Evolutionary conservation across 2,888 invertebrate species (phyloP).

Genomic region (Saturnia pavonia): DNA sequence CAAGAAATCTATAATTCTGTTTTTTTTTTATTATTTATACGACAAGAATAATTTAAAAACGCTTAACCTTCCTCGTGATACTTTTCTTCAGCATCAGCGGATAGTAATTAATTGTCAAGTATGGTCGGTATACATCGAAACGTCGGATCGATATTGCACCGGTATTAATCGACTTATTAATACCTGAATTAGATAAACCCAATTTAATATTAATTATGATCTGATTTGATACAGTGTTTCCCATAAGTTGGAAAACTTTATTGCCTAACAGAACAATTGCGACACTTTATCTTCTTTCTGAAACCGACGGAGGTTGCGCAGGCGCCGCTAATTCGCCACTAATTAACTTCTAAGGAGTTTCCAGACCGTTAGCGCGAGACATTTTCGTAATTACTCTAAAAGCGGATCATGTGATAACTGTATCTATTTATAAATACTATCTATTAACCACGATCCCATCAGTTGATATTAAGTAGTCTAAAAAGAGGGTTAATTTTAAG

Average conservation of each 20-base stretch:
- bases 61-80: not conserved
- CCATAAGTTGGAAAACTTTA: constrained; percentile 1
- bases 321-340: constrained; percentile 50
- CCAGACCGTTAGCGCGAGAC: constrained; percentile 45
- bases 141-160: not conserved
- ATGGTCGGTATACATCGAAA: not conserved
- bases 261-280: not conserved
- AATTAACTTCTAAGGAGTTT: constrained; percentile 55
- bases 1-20: too few species aligned
- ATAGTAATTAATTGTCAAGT: too few species aligned
- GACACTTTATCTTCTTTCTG: not conserved
- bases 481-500: too few species aligned
- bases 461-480: too few species aligned
- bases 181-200: not conserved
- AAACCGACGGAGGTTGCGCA: constrained; percentile 32
- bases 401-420: not conserved
- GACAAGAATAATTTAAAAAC: not conserved
- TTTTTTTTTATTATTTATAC: too few species aligned
- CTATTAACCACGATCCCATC: too few species aligned
- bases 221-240: constrained; percentile 1
- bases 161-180: not conserved
- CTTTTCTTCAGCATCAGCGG: not conserved
- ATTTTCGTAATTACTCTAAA: constrained; percentile 29
- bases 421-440: not conserved
- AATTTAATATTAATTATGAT: not conserved